phyloP scores from a whole-genome alignment of 1,140 invertebrate species.

The Drosophila obscura region DNA sequence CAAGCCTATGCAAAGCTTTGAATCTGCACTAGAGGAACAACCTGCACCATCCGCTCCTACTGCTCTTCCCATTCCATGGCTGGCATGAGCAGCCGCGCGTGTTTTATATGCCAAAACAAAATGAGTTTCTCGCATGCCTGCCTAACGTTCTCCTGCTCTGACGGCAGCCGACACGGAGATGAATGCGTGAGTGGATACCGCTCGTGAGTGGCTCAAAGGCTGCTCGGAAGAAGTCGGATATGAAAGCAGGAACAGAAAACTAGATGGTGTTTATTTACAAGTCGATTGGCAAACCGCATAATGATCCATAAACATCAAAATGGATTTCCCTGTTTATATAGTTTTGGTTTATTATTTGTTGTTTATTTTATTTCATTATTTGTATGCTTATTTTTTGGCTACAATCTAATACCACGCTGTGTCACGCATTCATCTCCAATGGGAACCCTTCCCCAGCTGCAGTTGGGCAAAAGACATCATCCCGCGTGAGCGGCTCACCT shows the following conservation, averaged over 20 bases:
- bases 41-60: conserved; percentile 14
- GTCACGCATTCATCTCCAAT: conserved; percentile 59
- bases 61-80: conserved; percentile 4
- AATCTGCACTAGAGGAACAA: conserved; percentile 19
- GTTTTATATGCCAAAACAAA: conserved; percentile 71
- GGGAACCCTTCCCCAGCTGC: conserved; percentile 52
- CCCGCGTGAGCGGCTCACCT: conserved; percentile 4
- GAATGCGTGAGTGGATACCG: conserved; percentile 21
- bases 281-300: too few species aligned
- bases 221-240: neutral
- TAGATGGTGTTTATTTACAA: too few species aligned
- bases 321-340: too few species aligned
- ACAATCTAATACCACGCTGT: neutral
- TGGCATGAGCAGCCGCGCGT: conserved; percentile 72
- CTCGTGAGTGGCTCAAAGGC: conserved; percentile 9
- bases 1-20: conserved; percentile 45
- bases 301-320: too few species aligned
- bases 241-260: too few species aligned
- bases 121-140: conserved; percentile 78
- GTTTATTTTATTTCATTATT: too few species aligned
- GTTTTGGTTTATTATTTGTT: too few species aligned
- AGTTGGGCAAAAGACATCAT: conserved; percentile 22
- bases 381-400: too few species aligned
- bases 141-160: conserved; percentile 9
- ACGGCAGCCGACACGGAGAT: conserved; percentile 1